Percentiles rank a stretch among this genome's conserved stretches.
phyloP scores from a whole-genome alignment of 2,797 vertebrate genomes.

The Spea hammondii region DNA sequence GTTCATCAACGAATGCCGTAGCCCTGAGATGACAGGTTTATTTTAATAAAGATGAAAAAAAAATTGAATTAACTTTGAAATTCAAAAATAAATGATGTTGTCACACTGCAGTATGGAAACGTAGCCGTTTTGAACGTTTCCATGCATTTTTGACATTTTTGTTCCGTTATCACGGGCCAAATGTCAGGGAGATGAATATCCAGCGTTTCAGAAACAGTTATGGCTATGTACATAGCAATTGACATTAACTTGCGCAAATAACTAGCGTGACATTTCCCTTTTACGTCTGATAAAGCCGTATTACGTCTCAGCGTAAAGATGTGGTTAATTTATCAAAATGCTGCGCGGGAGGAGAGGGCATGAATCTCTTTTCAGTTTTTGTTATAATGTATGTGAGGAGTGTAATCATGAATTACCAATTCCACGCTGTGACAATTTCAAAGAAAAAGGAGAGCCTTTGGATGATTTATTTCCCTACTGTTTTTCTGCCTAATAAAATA shows the following conservation, averaged over 20 bases:
- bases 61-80: no score
- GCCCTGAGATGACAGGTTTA: no score
- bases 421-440: background rate
- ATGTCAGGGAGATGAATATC: background rate
- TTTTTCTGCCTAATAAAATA: constrained; percentile 10
- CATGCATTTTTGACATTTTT: background rate
- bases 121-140: background rate
- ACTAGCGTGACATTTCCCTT: background rate
- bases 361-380: no score
- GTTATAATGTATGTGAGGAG: background rate
- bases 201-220: background rate
- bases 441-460: constrained; percentile 3
- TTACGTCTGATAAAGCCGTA: no score
- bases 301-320: no score
- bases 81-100: no score
- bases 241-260: background rate
- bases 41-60: no score
- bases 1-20: no score
- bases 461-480: constrained; percentile 31
- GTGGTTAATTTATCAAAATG: no score
- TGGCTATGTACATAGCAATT: background rate
- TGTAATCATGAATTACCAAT: constrained; percentile 2
- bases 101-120: background rate
- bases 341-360: no score
- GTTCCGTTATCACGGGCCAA: background rate